These are phyloP conservation scores for Oncopodura yosiiana DNA, from an alignment of 1,140 invertebrate species.

Conservation along the genomic window DNA sequence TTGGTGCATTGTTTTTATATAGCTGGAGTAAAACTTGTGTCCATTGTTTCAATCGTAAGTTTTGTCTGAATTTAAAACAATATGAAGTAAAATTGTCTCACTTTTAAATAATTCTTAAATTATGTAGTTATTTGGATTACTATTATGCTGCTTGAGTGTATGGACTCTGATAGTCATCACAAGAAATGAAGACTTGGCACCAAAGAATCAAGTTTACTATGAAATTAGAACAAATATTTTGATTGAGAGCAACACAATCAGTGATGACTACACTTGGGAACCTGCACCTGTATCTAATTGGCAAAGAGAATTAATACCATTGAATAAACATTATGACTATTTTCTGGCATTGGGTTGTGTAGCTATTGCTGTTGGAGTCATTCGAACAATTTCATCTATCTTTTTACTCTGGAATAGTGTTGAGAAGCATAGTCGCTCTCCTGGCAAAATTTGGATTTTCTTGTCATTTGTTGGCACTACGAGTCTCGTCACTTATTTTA, in stretches of 20 bases:
- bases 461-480: slow-evolving; percentile 5
- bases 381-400: slow-evolving; percentile 10
- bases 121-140: slow-evolving; percentile 14
- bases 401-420: slow-evolving; percentile 22
- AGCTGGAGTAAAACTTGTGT: slow-evolving; percentile 22
- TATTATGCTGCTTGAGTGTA: slow-evolving; percentile 15
- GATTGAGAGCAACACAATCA: too few species aligned
- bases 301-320: slow-evolving; percentile 2
- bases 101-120: neutral
- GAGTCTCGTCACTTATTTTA: slow-evolving; percentile 7
- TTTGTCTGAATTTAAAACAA: neutral
- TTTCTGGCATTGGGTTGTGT: slow-evolving; percentile 13
- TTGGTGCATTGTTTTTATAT: too few species aligned
- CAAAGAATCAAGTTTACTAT: slow-evolving; percentile 7
- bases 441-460: slow-evolving; percentile 13
- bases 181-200: slow-evolving; percentile 10
- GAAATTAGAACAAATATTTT: neutral
- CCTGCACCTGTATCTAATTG: neutral
- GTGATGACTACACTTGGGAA: too few species aligned
- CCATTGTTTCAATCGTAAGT: slow-evolving; percentile 26
- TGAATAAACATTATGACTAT: slow-evolving; percentile 10
- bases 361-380: slow-evolving; percentile 10
- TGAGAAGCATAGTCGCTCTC: slow-evolving; percentile 22
- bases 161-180: slow-evolving; percentile 23
- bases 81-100: neutral